Evolutionary conservation across 2,888 invertebrate species (phyloP).

Genomic region (Noctua comes): DNA sequence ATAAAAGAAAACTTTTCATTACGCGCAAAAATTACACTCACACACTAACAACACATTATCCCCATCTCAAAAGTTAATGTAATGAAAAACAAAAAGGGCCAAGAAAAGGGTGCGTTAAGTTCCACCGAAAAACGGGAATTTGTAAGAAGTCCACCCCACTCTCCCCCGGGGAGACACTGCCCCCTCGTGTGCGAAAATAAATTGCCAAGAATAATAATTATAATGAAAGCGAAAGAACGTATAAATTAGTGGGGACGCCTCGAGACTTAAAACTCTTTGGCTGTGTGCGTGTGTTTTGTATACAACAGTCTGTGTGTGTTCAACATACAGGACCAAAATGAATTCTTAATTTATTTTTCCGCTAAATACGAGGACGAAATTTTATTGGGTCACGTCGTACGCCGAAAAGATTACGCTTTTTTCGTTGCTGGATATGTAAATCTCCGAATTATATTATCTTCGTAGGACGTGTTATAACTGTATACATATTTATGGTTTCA

Average conservation of each 20-base stretch:
- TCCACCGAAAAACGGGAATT: slow-evolving; percentile 90
- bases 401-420: slow-evolving; percentile 51
- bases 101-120: slow-evolving; percentile 91
- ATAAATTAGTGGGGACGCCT: slow-evolving; percentile 90
- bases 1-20: slow-evolving; percentile 76
- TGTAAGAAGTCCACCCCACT: slow-evolving; percentile 87
- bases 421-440: slow-evolving; percentile 53
- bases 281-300: slow-evolving; percentile 75
- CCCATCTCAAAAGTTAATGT: slow-evolving; percentile 90
- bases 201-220: slow-evolving; percentile 91
- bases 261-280: slow-evolving; percentile 80
- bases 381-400: slow-evolving; percentile 63
- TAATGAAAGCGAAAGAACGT: slow-evolving; percentile 91
- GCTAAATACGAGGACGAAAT: slow-evolving; percentile 51
- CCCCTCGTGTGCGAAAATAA: slow-evolving; percentile 91
- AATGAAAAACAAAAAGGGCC: slow-evolving; percentile 91
- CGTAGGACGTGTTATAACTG: slow-evolving; percentile 24
- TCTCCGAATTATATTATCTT: slow-evolving; percentile 49
- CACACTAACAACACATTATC: slow-evolving; percentile 87
- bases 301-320: slow-evolving; percentile 60
- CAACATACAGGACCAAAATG: slow-evolving; percentile 63
- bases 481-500: slow-evolving; percentile 9
- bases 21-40: slow-evolving; percentile 81
- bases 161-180: slow-evolving; percentile 79
- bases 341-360: slow-evolving; percentile 66